phyloP scores from a whole-genome alignment of 2,888 invertebrate genomes.

The Mechanitis messenoides region DNA sequence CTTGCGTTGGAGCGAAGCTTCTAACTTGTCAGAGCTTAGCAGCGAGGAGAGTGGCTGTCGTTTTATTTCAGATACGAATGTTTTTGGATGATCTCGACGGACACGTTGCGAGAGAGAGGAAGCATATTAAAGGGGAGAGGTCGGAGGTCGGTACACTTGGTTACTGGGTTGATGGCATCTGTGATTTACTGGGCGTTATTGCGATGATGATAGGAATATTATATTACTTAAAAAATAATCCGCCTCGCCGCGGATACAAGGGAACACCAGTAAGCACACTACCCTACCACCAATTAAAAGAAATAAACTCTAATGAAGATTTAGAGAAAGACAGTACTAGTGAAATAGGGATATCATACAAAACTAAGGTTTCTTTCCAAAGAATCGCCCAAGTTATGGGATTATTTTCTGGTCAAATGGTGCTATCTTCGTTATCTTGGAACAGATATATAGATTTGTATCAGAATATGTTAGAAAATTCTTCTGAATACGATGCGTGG shows the following conservation, averaged over 20 bases:
- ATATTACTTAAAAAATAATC: conserved; percentile 82
- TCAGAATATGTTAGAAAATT: conserved; percentile 84
- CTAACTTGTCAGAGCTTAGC: conserved; percentile 84
- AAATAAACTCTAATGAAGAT: conserved; percentile 61
- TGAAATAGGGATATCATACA: conserved; percentile 78
- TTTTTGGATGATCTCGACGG: conserved; percentile 92
- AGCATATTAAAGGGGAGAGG: conserved; percentile 84
- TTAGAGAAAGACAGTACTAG: conserved; percentile 61
- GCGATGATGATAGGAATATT: conserved; percentile 83
- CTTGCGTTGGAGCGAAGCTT: conserved; percentile 84
- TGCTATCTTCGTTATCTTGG: conserved; percentile 87
- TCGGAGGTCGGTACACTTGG: conserved; percentile 89
- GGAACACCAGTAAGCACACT: conserved; percentile 79
- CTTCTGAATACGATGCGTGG: conserved; percentile 67
- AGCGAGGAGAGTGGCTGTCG: conserved; percentile 82
- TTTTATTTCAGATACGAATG: conserved; percentile 87
- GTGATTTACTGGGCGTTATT: conserved; percentile 86
- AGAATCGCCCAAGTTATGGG: conserved; percentile 80
- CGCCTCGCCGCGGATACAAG: conserved; percentile 82
- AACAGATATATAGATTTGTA: conserved; percentile 89
- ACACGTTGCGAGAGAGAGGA: conserved; percentile 86
- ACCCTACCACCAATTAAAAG: conserved; percentile 66
- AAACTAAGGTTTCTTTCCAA: conserved; percentile 81
- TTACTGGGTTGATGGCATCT: conserved; percentile 88
- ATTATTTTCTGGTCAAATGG: conserved; percentile 82